A percentile compares a stretch with the other conserved stretches of the same genome.
Evolutionary conservation across 2,113 vertebrate genomes (phyloP).

Genomic region (Pygoscelis adeliae): DNA sequence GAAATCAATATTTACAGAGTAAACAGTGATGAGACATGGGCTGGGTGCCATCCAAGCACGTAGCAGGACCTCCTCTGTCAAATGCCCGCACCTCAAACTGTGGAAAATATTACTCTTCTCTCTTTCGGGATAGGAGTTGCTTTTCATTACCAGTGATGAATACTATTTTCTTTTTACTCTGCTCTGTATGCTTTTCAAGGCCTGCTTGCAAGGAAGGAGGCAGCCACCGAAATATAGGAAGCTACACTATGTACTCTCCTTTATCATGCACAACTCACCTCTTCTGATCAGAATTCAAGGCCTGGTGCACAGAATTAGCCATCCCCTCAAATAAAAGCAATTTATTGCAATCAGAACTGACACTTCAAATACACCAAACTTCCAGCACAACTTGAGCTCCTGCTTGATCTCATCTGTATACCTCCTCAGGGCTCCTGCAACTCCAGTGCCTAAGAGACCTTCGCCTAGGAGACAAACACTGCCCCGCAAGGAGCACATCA

Average conservation of each 20-base stretch:
- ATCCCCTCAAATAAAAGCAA: neutral
- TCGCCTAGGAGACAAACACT: neutral
- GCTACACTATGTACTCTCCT: neutral
- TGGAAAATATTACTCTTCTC: neutral
- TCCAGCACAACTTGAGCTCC: neutral
- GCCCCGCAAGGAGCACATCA: neutral
- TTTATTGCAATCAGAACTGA: neutral
- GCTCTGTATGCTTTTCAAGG: neutral
- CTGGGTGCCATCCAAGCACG: slow-evolving; percentile 11
- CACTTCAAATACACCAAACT: neutral
- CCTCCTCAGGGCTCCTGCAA: neutral
- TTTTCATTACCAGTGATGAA: neutral
- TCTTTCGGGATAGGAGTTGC: neutral
- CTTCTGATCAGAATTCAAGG: neutral
- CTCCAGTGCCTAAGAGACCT: neutral
- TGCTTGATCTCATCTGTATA: neutral
- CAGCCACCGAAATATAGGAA: neutral
- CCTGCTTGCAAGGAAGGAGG: neutral
- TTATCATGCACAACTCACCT: neutral
- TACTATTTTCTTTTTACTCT: neutral
- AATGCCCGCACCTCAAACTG: neutral
- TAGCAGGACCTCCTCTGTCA: neutral
- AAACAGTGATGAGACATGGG: neutral
- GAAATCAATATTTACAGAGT: slow-evolving; percentile 38
- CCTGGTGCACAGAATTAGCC: neutral